Evolutionary conservation across 2,888 invertebrate species (phyloP), one percentile per base, ranked within the genome.

Genomic region (Dendrolimus houi): DNA sequence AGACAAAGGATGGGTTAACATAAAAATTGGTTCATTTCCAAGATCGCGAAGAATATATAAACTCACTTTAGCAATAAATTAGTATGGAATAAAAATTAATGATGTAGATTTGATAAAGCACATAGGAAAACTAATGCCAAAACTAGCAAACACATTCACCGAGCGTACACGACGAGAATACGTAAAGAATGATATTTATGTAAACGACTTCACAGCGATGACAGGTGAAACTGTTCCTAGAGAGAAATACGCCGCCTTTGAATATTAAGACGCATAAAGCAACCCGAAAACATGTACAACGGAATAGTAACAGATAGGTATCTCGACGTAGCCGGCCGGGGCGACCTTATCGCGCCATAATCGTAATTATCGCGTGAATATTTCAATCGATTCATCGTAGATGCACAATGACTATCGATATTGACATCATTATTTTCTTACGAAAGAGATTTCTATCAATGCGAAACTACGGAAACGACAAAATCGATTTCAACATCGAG

Each of bases 281-380:
- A 70, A 76, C 76, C 75, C 76, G 77, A 79, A 73, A 72, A 79
- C 75, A 80, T 77, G 75, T 69, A 72, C 76, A 72, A 71, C 71
- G 76, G 12, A 74, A 76, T 76, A 77, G 72, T 67, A 74, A 74
- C 71, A 71, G 79, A 81, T 81, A 74, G 67, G 66, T 69, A 81
- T 80, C 78, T 75, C 62, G 67, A 67, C 75, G 73, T 75, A 72
- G 69, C 71, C 70, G 70, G 71, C 71, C 70, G 66, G 29, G 65
- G 63, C 9, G 47, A 47, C 9, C 74, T 84, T 84, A 87, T 86
- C 88, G 72, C 68, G 74, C 62, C 63, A 10, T 67, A 81, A 88
- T 87, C 86, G 74, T 86, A 87, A 87, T 88, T 86, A 85, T 81
- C 72, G 74, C 79, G 81, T 85, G 87, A 85, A 85, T 83, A 84